Evolutionary conservation across 2,797 vertebrate genomes (phyloP).

Genomic region (Crenuchus spilurus): DNA sequence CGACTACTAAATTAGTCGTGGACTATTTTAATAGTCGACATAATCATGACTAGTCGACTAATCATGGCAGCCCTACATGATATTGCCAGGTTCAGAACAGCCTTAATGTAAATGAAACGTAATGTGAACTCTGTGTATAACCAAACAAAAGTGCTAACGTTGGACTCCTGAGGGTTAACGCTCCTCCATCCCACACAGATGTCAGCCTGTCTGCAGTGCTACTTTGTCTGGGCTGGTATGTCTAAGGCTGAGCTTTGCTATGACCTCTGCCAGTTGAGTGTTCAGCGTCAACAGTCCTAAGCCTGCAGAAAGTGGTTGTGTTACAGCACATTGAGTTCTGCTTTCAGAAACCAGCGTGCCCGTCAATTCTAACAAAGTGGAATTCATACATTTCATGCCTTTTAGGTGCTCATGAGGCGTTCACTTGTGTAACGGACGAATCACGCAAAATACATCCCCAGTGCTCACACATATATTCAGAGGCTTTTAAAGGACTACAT

Average conservation of each 20-base stretch:
- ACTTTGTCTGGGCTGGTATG: not conserved
- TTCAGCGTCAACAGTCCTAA: not conserved
- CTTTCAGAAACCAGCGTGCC: conserved; percentile 5
- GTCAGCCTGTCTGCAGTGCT: not conserved
- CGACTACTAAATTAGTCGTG: too few relatives aligned
- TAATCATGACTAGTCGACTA: too few relatives aligned
- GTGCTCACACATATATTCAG: not conserved
- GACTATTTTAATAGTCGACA: too few relatives aligned
- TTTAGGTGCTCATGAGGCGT: conserved; percentile 22
- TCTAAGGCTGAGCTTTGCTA: not conserved
- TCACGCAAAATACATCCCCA: not conserved
- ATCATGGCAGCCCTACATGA: too few relatives aligned
- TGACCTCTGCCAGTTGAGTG: conserved; percentile 9
- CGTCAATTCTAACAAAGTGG: conserved; percentile 7
- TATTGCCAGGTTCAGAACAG: not conserved
- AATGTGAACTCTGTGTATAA: not conserved
- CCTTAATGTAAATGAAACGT: not conserved
- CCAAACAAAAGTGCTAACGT: not conserved
- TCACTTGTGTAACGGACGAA: not conserved
- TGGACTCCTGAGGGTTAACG: not conserved
- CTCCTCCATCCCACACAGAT: not conserved
- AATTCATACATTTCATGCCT: conserved; percentile 36
- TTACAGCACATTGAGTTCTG: conserved; percentile 6
- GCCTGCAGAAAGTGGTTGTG: not conserved
- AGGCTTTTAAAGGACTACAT: not conserved